phyloP scores from a whole-genome alignment of 2,888 invertebrate genomes.

The Hypercompe scribonia region DNA sequence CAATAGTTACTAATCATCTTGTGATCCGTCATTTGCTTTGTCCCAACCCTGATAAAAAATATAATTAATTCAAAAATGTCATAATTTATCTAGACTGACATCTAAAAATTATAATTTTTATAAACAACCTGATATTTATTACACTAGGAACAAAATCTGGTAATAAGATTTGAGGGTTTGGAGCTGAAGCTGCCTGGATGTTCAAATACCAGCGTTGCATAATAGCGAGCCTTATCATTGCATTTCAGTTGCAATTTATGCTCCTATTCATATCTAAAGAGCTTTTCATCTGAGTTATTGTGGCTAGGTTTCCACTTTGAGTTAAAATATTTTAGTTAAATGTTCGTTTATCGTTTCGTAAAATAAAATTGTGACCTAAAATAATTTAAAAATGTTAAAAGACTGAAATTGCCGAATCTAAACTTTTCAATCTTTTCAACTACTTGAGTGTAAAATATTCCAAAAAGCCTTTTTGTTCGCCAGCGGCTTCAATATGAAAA shows the following conservation, averaged over 20 bases:
- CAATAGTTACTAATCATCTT: too few relatives aligned
- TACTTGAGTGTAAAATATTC: background rate
- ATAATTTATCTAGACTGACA: too few relatives aligned
- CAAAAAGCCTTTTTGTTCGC: background rate
- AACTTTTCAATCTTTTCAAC: background rate
- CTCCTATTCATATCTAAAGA: constrained; percentile 17
- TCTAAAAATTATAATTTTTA: too few relatives aligned
- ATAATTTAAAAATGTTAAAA: background rate
- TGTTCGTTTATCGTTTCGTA: background rate
- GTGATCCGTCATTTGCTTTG: too few relatives aligned
- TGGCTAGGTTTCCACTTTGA: background rate
- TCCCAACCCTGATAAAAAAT: too few relatives aligned
- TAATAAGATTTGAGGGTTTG: constrained; percentile 23
- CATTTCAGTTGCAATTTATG: constrained; percentile 59
- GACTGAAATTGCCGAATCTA: background rate
- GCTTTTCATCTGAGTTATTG: constrained; percentile 6
- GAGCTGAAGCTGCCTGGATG: constrained; percentile 4
- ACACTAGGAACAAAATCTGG: background rate
- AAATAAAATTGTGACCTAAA: background rate
- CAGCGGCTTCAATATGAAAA: background rate
- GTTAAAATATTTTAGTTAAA: background rate
- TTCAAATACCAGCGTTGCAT: constrained; percentile 40
- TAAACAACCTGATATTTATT: background rate
- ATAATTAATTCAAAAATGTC: too few relatives aligned
- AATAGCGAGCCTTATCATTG: constrained; percentile 55